Evolutionary conservation across 2,113 vertebrate species (phyloP), one percentile per base, ranked within the genome.

Genomic region (Microcebus lehilahytsara): DNA sequence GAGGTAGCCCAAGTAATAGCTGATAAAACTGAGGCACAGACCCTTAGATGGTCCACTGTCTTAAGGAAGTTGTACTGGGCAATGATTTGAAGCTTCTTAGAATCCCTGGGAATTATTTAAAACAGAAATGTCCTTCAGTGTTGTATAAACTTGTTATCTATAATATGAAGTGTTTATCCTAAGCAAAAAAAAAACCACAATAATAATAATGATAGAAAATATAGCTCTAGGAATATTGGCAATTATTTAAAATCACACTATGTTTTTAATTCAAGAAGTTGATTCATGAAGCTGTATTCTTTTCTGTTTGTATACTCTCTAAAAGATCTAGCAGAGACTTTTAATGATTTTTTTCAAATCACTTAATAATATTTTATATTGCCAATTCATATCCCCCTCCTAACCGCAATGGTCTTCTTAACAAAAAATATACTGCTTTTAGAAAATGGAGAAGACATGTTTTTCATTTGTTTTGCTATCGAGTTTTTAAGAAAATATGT

Each of bases 331-430:
- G 22, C 30, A 85, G 56, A 96, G 51, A 81, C 22, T 84, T 96
- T 83, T 93, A 93, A 92, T 86, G 46, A 87, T 95, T 93, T 79
- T 69, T 95, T 69, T 95, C 62, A 93, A 91, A 93, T 96, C 14
- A 90, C 53, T 95, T 77, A 85, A 53, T 91, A 93, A 78, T 95
- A 91, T 89, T 92, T 19, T 20, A 25, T 92, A 89, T 84, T 72
- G 64, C 67, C 66, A 80, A 13, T 93, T 87, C 56, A 86, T n/a
- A 86, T 51, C 25, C 23, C 46, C 25, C 23, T 78, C 4, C 12
- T 51, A 86, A 86, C 5, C 83, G 51, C 13, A 85, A 1, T n/a
- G 27, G 5, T 94, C 53, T 84, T 94, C 75, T 64, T 80, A 79
- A 91, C 81, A 93, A 69, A 91, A 86, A 67, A 88, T 86, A 85